Percentiles rank a stretch among this genome's conserved stretches.
These are phyloP conservation scores for Galeopterus variegatus DNA, from an alignment of 2,113 vertebrate species.

Conservation along the genomic window DNA sequence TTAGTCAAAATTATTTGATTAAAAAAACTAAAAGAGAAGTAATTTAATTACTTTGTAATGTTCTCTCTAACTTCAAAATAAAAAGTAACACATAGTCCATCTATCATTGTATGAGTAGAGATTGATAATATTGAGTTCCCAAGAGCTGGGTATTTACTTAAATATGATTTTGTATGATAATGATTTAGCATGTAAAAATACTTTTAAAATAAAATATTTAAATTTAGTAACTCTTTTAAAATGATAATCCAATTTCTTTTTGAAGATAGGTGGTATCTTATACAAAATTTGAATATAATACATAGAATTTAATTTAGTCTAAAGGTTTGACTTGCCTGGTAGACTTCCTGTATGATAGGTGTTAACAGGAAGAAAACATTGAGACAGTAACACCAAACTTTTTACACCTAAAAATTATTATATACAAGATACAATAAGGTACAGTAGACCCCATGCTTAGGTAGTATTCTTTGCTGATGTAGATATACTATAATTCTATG, in stretches of 20 bases:
- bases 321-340: background rate
- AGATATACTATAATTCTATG: background rate
- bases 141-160: background rate
- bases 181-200: background rate
- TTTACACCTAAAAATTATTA: background rate
- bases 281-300: background rate
- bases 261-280: background rate
- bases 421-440: background rate
- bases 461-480: background rate
- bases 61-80: constrained; percentile 45
- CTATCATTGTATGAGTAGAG: background rate
- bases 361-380: background rate
- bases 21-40: background rate
- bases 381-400: background rate
- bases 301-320: background rate
- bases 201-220: background rate
- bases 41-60: background rate
- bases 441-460: background rate
- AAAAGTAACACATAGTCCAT: background rate
- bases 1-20: background rate
- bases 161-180: background rate
- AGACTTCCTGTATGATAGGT: background rate
- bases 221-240: background rate
- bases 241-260: background rate
- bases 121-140: background rate